phyloP scores from a whole-genome alignment of 2,888 invertebrate genomes.

The Cephalotes varians region DNA sequence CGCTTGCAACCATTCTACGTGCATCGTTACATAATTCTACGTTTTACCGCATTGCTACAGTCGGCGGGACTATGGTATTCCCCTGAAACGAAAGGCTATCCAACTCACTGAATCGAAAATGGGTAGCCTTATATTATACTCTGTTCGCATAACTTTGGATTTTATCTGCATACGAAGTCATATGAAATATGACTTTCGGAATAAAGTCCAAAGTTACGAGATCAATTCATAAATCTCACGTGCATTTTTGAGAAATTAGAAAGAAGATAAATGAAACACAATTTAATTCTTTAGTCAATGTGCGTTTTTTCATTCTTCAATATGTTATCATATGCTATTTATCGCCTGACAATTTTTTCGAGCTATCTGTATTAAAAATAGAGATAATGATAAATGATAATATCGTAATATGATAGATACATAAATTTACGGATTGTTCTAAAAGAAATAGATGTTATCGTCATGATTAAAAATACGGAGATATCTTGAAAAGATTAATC shows the following conservation, averaged over 20 bases:
- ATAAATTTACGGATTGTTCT: background rate
- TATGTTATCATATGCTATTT: background rate
- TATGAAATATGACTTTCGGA: constrained; percentile 12
- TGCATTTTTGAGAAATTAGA: background rate
- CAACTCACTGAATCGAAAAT: constrained; percentile 29
- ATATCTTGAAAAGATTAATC: background rate
- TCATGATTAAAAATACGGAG: background rate
- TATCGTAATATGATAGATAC: background rate
- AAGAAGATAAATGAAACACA: background rate
- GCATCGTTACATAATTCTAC: constrained; percentile 30
- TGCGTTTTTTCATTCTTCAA: background rate
- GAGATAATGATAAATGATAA: background rate
- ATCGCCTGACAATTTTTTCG: background rate
- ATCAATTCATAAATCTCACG: background rate
- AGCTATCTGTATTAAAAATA: background rate
- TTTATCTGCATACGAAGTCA: background rate
- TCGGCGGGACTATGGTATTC: background rate
- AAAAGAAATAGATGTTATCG: background rate
- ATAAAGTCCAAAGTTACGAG: constrained; percentile 15
- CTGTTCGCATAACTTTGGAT: constrained; percentile 10
- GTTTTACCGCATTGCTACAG: background rate
- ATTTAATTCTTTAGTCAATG: background rate
- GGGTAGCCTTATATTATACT: constrained; percentile 17
- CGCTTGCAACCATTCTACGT: background rate
- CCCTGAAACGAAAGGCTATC: background rate